phyloP scores from a whole-genome alignment of 2,113 vertebrate genomes.

The Notiomystis cincta region DNA sequence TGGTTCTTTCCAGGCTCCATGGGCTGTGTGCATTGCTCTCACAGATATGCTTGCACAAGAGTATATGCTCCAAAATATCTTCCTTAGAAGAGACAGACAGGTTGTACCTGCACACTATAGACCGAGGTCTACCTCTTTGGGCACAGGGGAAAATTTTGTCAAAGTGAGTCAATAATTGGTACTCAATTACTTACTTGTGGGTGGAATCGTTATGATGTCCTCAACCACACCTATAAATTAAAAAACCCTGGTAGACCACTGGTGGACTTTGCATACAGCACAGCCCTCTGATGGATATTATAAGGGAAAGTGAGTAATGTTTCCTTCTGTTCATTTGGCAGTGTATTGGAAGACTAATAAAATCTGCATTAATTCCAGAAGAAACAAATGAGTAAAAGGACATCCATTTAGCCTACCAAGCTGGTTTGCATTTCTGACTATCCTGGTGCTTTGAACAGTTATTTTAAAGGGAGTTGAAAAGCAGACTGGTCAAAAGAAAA shows the following conservation, averaged over 20 bases:
- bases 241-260: not conserved
- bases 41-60: not conserved
- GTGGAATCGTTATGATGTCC: not conserved
- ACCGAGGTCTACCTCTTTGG: not conserved
- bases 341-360: not conserved
- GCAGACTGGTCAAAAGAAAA: not conserved
- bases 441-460: not conserved
- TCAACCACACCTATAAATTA: not conserved
- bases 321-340: constrained; percentile 9
- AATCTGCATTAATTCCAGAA: not conserved
- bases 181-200: not conserved
- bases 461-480: not conserved
- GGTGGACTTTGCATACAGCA: not conserved
- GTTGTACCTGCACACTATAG: not conserved
- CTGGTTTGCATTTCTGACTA: not conserved
- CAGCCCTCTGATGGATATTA: not conserved
- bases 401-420: not conserved
- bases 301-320: not conserved
- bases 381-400: not conserved
- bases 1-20: not conserved
- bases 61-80: not conserved
- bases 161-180: not conserved
- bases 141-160: not conserved
- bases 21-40: not conserved
- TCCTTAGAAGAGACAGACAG: not conserved